phyloP scores from a whole-genome alignment of 2,888 invertebrate genomes.

The Sarcophaga caerulescens region DNA sequence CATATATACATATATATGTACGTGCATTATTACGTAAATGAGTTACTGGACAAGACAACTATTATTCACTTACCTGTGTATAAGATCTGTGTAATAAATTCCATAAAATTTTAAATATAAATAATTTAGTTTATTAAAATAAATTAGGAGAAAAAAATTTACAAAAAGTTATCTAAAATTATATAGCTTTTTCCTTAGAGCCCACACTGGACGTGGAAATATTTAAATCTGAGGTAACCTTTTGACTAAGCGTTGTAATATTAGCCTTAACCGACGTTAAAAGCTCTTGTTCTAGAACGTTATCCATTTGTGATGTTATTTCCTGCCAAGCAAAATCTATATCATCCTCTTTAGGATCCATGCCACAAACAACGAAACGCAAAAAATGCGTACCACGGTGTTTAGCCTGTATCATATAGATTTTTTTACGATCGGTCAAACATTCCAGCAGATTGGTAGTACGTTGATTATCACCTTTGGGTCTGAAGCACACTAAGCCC shows the following conservation, averaged over 20 bases:
- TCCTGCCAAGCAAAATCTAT: slow-evolving; percentile 88
- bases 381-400: slow-evolving; percentile 87
- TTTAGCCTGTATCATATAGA: slow-evolving; percentile 91
- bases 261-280: slow-evolving; percentile 63
- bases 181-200: slow-evolving; percentile 71
- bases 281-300: slow-evolving; percentile 71
- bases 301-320: slow-evolving; percentile 84
- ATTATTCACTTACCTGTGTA: too few relatives aligned
- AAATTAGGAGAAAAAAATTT: slow-evolving; percentile 33
- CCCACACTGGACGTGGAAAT: slow-evolving; percentile 55
- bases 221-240: slow-evolving; percentile 70
- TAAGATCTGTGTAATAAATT: too few relatives aligned
- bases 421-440: slow-evolving; percentile 88
- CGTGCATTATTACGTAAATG: too few relatives aligned
- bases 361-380: slow-evolving; percentile 91
- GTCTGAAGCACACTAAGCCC: slow-evolving; percentile 94
- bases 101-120: neutral
- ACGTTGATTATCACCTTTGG: slow-evolving; percentile 87
- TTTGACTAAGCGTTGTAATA: slow-evolving; percentile 70
- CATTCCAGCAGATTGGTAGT: slow-evolving; percentile 88
- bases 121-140: slow-evolving; percentile 33
- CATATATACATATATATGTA: too few relatives aligned
- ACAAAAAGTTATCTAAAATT: slow-evolving; percentile 36
- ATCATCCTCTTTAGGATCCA: slow-evolving; percentile 86
- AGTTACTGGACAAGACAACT: too few relatives aligned